Evolutionary conservation across 2,113 vertebrate genomes (phyloP).

Genomic region (mouse (Mus musculus)): DNA sequence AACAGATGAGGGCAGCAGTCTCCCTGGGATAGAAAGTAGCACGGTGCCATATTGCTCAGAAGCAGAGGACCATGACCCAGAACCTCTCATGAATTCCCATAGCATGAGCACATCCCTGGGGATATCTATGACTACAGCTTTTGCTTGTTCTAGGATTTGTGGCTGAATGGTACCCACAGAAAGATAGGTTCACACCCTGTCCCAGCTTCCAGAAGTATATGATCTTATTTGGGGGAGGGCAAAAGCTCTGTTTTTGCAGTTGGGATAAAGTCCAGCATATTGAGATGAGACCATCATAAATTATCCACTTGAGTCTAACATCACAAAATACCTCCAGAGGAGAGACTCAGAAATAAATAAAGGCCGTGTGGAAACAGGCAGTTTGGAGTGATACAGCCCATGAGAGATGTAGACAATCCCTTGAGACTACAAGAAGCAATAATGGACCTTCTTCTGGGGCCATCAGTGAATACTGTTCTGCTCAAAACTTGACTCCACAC

Average conservation of each 20-base stretch:
- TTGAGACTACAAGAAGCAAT: background rate
- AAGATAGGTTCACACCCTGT: background rate
- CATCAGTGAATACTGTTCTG: background rate
- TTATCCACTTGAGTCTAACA: background rate
- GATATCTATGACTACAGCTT: background rate
- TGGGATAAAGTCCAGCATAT: background rate
- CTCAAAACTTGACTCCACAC: background rate
- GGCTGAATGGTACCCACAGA: background rate
- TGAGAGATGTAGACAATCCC: background rate
- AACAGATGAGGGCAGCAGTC: background rate
- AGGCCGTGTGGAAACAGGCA: background rate
- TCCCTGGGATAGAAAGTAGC: background rate
- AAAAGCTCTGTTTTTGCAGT: background rate
- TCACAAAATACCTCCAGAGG: background rate
- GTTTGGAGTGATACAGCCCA: accelerated
- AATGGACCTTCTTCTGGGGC: background rate
- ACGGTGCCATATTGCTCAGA: background rate
- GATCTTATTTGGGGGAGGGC: background rate
- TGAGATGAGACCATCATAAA: background rate
- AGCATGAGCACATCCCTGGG: background rate
- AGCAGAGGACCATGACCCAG: no score
- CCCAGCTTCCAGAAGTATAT: background rate
- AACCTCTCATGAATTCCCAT: no score
- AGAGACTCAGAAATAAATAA: background rate
- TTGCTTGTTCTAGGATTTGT: background rate